Evolutionary conservation across 2,888 invertebrate species (phyloP).

Genomic region (Graphium colonna): DNA sequence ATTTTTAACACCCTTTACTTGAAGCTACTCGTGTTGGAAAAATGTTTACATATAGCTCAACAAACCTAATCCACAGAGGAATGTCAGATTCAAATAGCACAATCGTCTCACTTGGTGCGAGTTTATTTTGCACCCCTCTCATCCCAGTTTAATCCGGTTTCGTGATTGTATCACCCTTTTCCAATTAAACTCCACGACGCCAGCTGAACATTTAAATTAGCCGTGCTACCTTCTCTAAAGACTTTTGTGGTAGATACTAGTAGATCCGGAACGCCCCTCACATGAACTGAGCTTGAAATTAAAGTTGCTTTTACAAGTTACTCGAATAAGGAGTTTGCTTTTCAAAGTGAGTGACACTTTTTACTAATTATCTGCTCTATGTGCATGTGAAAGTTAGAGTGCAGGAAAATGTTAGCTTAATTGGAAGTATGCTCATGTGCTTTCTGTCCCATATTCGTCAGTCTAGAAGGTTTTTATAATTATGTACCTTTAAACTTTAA

Average conservation of each 20-base stretch:
- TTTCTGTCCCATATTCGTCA: too few species aligned
- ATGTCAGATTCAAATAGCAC: conserved; percentile 17
- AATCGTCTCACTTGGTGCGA: conserved; percentile 4
- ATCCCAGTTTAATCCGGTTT: conserved; percentile 11
- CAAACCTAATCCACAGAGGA: conserved; percentile 10
- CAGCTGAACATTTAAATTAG: conserved; percentile 53
- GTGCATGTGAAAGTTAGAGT: not conserved
- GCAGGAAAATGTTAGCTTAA: too few species aligned
- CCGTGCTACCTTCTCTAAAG: conserved; percentile 27
- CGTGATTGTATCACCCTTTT: conserved; percentile 36
- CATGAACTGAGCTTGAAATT: conserved; percentile 6
- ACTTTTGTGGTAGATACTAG: not conserved
- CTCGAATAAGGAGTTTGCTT: not conserved
- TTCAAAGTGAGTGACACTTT: not conserved
- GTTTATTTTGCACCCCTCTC: conserved; percentile 12
- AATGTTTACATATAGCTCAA: conserved; percentile 15
- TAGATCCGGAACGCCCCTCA: conserved; percentile 1
- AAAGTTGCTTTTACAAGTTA: conserved; percentile 13
- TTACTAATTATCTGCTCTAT: not conserved
- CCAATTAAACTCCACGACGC: conserved; percentile 60
- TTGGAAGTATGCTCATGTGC: too few species aligned
- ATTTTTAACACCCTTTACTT: not conserved
- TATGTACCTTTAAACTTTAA: too few species aligned
- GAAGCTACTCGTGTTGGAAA: not conserved
- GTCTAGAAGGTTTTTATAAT: too few species aligned